These are phyloP conservation scores for Neoarius graeffei DNA, from an alignment of 2,113 vertebrate species.

Conservation along the genomic window DNA sequence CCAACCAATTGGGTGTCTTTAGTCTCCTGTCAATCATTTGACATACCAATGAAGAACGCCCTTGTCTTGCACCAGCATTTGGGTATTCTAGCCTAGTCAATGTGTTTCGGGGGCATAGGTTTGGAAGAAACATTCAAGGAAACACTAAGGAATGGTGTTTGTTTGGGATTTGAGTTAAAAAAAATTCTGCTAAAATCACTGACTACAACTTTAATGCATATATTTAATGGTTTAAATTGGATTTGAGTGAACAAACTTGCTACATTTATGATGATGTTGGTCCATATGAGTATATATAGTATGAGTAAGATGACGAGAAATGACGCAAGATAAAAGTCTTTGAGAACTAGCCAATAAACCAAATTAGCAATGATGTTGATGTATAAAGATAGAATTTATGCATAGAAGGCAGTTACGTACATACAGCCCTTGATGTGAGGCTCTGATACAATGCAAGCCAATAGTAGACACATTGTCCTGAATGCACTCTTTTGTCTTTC, in stretches of 20 bases:
- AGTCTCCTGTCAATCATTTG: not conserved
- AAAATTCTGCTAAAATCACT: not conserved
- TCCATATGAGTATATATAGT: not conserved
- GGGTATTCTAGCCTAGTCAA: not conserved
- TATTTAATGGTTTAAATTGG: not conserved
- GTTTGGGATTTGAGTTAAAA: not conserved
- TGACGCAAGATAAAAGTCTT: not conserved
- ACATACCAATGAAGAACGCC: not conserved
- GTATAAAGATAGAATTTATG: not conserved
- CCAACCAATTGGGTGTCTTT: not conserved
- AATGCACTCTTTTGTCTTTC: conserved; percentile 2
- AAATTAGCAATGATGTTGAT: not conserved
- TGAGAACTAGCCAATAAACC: not conserved
- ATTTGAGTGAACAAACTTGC: not conserved
- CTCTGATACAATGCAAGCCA: not conserved
- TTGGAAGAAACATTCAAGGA: not conserved
- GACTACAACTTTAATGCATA: not conserved
- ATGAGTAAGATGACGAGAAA: not conserved
- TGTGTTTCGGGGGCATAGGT: not conserved
- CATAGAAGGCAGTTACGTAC: not conserved
- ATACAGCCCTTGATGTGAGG: not conserved
- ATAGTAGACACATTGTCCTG: not conserved
- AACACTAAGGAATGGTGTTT: not conserved
- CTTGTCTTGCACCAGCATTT: not conserved
- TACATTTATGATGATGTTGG: not conserved